Base-by-base conservation (phyloP, 2,113 vertebrate species). In the Barnardius zonarius region DNA sequence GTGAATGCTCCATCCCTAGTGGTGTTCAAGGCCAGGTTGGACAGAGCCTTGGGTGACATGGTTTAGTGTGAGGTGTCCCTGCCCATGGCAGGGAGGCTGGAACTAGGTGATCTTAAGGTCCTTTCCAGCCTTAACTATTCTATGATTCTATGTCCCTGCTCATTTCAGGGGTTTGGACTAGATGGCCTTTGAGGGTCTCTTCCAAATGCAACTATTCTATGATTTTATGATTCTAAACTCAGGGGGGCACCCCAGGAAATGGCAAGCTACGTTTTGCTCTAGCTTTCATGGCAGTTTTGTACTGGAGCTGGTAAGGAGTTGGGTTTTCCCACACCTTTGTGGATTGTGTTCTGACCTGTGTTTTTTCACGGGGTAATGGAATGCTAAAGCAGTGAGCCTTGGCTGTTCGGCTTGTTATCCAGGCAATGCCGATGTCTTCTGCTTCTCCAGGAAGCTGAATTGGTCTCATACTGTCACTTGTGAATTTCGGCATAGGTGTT, bases 401-500 rank as follows among this genome's bases (percentile, higher is more conserved):
- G 43, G 9, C 49, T 83, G 48, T 75, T 66, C 41, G 35, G 10
- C 51, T 48, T 49, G 17, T 55, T 79, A 18, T 1, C 37, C 6
- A 6, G 44, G 17, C 37, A 64, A 16, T 72, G 25, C 16, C 1
- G 0, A 44, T 51, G 48, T 49, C 54, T 74, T 4, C 0, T 13
- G 7, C 33, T 86, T 84, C 33, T 57, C 19, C 16, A 15, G 41
- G 52, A 43, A 80, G 31, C 37, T 69, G 84, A 48, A n/a, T 6
- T 73, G 54, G 5, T 90, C 35, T 75, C 48, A 15, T 0, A 0
- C 19, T 91, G 73, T 43, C 23, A 83, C 18, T 17, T 30, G 24
- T 0, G 8, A 43, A 9, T 51, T 91, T 77, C 46, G 33, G 37
- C 23, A 5, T 17, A 8, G 16, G 7, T 46, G 5, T 30, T 2